These are phyloP conservation scores for Invenusta paracnida DNA, from an alignment of 2,888 invertebrate species.

Conservation along the genomic window DNA sequence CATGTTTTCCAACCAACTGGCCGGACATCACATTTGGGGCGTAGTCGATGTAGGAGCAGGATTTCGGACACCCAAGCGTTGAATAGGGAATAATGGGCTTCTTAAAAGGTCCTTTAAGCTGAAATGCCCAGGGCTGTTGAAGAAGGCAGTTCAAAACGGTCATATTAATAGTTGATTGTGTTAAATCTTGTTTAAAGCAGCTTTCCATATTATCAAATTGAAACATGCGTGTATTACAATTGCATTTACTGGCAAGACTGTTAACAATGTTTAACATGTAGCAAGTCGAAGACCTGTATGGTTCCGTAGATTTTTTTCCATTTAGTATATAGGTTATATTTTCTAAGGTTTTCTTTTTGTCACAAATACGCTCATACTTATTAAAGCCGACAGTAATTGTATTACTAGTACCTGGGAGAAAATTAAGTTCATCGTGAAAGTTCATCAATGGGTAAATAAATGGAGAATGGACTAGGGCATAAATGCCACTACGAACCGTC, in stretches of 20 bases:
- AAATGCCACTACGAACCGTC: not conserved
- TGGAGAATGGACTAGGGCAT: not conserved
- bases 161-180: not conserved
- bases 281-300: not conserved
- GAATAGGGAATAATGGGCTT: not conserved
- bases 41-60: not conserved
- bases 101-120: not conserved
- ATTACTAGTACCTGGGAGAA: not conserved
- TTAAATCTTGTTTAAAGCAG: not conserved
- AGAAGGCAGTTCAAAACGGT: not conserved
- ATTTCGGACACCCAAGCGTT: not conserved
- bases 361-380: not conserved
- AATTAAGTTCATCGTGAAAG: not conserved
- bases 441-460: not conserved
- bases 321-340: not conserved
- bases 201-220: not conserved
- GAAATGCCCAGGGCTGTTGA: not conserved
- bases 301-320: not conserved
- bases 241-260: not conserved
- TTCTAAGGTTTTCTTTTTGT: not conserved
- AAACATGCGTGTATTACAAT: not conserved
- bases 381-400: not conserved
- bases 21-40: not conserved
- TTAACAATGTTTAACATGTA: not conserved
- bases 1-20: not conserved